phyloP scores from a whole-genome alignment of 1,140 invertebrate genomes.

The Ips typographus region DNA sequence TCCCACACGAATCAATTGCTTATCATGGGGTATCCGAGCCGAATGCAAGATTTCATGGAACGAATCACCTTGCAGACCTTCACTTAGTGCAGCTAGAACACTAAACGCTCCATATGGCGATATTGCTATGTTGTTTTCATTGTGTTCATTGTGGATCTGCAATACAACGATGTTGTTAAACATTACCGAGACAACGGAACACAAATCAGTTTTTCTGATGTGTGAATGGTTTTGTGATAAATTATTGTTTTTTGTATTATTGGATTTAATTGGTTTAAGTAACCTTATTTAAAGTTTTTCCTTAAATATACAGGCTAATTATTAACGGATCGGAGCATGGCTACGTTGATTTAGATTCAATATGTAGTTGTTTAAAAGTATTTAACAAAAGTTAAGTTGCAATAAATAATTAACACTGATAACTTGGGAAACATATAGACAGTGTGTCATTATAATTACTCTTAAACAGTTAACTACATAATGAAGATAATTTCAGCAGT shows the following conservation, averaged over 20 bases:
- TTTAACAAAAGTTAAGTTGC: no score
- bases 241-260: constrained; percentile 5
- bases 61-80: constrained; percentile 70
- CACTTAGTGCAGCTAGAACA: constrained; percentile 73
- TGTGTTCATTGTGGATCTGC: constrained; percentile 51
- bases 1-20: constrained; percentile 70
- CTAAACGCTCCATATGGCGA: constrained; percentile 78
- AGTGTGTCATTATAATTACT: no score
- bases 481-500: constrained; percentile 12
- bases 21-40: constrained; percentile 67
- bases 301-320: neutral
- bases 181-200: no score
- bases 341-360: no score
- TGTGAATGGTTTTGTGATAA: neutral
- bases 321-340: neutral
- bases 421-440: no score
- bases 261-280: neutral
- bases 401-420: no score
- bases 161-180: constrained; percentile 11
- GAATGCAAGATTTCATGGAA: constrained; percentile 68
- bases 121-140: constrained; percentile 81
- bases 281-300: neutral
- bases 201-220: no score
- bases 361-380: no score
- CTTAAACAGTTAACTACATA: constrained; percentile 7